These are phyloP conservation scores for Chinchilla lanigera DNA, from an alignment of 2,113 vertebrate species.

Conservation along the genomic window DNA sequence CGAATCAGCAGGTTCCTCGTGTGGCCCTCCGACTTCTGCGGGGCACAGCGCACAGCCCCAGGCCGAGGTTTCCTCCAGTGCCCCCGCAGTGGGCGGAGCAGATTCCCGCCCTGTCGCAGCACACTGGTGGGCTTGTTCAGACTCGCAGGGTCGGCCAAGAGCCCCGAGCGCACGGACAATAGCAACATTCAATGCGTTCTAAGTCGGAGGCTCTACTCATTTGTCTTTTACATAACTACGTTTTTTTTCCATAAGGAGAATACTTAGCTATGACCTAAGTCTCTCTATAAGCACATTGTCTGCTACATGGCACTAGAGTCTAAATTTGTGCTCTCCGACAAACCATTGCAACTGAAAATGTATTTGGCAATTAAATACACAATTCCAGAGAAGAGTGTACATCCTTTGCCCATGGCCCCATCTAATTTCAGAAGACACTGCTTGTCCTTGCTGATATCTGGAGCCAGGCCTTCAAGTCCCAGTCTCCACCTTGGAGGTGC, in stretches of 20 bases:
- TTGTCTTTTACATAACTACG: conserved; percentile 78
- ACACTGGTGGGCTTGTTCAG: conserved; percentile 83
- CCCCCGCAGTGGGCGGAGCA: neutral
- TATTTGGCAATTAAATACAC: neutral
- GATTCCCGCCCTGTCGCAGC: conserved; percentile 64
- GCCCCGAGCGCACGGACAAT: conserved; percentile 79
- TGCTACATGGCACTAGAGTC: neutral
- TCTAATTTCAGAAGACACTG: neutral
- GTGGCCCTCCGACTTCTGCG: conserved; percentile 29
- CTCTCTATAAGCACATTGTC: conserved; percentile 72
- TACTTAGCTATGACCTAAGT: conserved; percentile 75
- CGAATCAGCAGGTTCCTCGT: conserved; percentile 63
- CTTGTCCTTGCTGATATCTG: neutral
- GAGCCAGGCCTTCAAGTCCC: neutral
- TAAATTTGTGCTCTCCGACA: neutral
- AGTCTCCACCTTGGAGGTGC: neutral
- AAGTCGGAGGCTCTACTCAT: conserved; percentile 68
- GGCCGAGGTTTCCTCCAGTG: conserved; percentile 54
- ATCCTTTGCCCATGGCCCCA: neutral
- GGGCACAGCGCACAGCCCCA: neutral
- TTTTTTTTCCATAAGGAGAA: conserved; percentile 76
- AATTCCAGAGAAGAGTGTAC: neutral
- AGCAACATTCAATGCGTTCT: conserved; percentile 82
- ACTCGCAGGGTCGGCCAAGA: conserved; percentile 66
- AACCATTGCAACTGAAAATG: conserved; percentile 31